These are phyloP conservation scores for Masticophis lateralis DNA, from an alignment of 2,797 vertebrate genomes.

Conservation along the genomic window DNA sequence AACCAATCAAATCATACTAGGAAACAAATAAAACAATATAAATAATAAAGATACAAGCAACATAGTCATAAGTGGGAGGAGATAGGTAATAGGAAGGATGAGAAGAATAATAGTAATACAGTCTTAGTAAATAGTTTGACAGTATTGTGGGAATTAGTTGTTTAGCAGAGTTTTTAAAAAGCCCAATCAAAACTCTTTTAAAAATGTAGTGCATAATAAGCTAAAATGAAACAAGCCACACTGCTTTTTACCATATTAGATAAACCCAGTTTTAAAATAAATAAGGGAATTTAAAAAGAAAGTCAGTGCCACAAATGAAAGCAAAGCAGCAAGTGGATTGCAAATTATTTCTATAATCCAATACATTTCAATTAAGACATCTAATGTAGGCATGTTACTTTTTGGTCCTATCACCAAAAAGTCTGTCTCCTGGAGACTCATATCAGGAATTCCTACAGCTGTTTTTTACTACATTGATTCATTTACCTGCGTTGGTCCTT, in stretches of 20 bases:
- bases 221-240: background rate
- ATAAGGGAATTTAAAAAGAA: background rate
- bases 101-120: too few relatives aligned
- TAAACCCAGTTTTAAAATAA: background rate
- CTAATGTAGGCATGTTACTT: background rate
- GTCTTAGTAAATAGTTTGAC: too few relatives aligned
- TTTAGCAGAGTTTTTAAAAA: background rate
- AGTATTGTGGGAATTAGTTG: too few relatives aligned
- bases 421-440: background rate
- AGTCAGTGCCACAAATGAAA: background rate
- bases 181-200: background rate
- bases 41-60: too few relatives aligned
- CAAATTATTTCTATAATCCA: background rate
- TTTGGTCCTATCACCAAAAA: background rate
- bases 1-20: too few relatives aligned
- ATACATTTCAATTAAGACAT: background rate
- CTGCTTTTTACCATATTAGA: background rate
- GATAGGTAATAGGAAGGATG: too few relatives aligned
- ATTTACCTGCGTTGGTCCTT: background rate
- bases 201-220: background rate
- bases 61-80: too few relatives aligned
- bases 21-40: too few relatives aligned
- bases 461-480: background rate
- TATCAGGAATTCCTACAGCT: background rate
- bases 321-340: background rate